phyloP scores from a whole-genome alignment of 2,888 invertebrate genomes.

The Caenorhabditis doughertyi region DNA sequence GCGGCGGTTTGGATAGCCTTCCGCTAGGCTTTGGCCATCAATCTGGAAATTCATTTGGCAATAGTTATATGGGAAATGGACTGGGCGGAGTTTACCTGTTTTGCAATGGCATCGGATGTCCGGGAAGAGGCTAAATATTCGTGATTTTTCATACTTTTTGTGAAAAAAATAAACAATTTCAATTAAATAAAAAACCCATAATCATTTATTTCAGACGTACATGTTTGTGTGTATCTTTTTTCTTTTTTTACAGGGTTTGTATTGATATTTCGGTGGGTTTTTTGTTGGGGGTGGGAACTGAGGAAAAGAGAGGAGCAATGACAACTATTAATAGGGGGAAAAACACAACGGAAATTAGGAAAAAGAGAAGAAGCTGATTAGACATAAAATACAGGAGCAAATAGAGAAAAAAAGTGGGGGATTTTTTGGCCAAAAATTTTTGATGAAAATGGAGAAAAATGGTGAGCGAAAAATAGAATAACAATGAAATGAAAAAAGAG shows the following conservation, averaged over 20 bases:
- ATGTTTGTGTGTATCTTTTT: too few species aligned
- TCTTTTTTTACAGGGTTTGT: too few species aligned
- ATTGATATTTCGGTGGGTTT: too few species aligned
- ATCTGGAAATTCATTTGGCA: slow-evolving; percentile 47
- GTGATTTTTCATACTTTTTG: too few species aligned
- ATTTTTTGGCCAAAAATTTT: neutral
- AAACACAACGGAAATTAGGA: slow-evolving; percentile 8
- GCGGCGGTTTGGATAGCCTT: slow-evolving; percentile 46
- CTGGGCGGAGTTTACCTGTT: slow-evolving; percentile 46
- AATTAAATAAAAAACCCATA: too few species aligned
- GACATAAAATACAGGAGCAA: too few species aligned
- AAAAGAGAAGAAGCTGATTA: neutral
- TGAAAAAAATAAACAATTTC: too few species aligned
- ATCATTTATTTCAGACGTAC: too few species aligned
- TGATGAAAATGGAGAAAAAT: neutral
- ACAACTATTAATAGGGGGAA: neutral
- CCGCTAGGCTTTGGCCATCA: slow-evolving; percentile 46
- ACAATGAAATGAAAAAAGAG: neutral
- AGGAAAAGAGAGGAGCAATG: neutral
- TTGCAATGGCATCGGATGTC: slow-evolving; percentile 55
- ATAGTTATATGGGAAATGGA: slow-evolving; percentile 49
- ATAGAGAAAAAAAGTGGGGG: too few species aligned
- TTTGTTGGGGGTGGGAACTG: too few species aligned
- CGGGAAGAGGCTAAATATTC: slow-evolving; percentile 42
- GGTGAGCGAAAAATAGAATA: slow-evolving; percentile 28